A percentile compares a stretch with the other conserved stretches of the same genome.
Evolutionary conservation across 2,113 vertebrate genomes (phyloP).

Genomic region (Irena cyanogastra): DNA sequence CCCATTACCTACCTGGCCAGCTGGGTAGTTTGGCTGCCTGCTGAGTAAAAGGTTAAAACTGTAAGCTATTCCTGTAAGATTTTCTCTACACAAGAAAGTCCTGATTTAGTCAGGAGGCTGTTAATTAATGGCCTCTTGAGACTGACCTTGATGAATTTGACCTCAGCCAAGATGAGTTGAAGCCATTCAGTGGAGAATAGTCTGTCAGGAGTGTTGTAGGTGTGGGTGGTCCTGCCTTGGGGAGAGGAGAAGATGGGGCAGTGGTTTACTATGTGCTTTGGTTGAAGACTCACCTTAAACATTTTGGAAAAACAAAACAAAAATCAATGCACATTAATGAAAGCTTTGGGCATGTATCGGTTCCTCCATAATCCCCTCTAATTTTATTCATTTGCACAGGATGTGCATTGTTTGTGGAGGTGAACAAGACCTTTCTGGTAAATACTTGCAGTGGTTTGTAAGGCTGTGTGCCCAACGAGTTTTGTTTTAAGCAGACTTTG

Average conservation of each 20-base stretch:
- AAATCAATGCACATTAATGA: not conserved
- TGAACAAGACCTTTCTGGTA: not conserved
- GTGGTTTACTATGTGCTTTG: not conserved
- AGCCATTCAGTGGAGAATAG: not conserved
- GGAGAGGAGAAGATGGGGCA: not conserved
- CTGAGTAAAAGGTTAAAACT: not conserved
- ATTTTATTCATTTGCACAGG: not conserved
- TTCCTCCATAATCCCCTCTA: not conserved
- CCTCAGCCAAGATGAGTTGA: not conserved
- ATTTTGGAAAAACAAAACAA: not conserved
- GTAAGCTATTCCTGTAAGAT: not conserved
- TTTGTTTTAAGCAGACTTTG: not conserved
- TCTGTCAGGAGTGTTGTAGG: not conserved
- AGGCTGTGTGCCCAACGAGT: not conserved
- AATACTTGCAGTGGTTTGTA: not conserved
- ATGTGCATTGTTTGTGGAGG: not conserved
- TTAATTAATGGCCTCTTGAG: not conserved
- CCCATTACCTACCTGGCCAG: not conserved
- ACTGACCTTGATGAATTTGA: not conserved
- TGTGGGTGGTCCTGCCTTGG: not conserved
- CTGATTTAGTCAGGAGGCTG: not conserved
- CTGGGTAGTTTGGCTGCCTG: not conserved
- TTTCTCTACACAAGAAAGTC: not conserved
- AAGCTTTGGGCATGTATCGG: not conserved
- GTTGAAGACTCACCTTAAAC: not conserved